A percentile compares a stretch with the other conserved stretches of the same genome.
These are phyloP conservation scores for Aldabrachelys gigantea DNA, from an alignment of 2,113 vertebrate genomes.

Conservation along the genomic window DNA sequence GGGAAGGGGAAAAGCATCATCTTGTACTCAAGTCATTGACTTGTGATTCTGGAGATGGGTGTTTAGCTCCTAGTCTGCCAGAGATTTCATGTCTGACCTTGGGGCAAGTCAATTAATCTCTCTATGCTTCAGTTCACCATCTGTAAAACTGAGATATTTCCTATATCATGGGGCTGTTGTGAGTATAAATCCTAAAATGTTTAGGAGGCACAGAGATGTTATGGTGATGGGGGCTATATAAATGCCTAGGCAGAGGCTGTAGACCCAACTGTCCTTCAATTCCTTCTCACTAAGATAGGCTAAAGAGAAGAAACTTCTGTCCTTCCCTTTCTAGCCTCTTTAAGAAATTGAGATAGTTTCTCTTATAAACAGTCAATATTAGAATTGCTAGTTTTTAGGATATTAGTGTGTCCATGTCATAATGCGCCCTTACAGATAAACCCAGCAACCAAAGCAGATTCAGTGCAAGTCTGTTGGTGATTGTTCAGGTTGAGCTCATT, in stretches of 20 bases:
- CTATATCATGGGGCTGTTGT: not conserved
- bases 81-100: not conserved
- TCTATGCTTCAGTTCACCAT: not conserved
- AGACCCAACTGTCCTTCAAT: not conserved
- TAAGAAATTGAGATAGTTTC: not conserved
- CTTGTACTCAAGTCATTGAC: not conserved
- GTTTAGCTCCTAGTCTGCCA: not conserved
- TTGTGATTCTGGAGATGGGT: not conserved
- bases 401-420: not conserved
- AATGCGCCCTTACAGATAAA: not conserved
- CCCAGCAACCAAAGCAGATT: rapidly evolving
- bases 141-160: not conserved
- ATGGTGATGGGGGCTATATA: rapidly evolving
- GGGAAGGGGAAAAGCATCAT: not conserved
- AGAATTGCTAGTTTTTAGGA: not conserved
- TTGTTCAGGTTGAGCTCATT: not conserved
- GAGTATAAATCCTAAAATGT: not conserved
- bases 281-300: not conserved
- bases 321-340: not conserved
- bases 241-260: not conserved
- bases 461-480: not conserved
- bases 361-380: not conserved
- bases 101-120: not conserved
- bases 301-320: not conserved
- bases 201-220: not conserved